Percentiles rank a stretch among this genome's conserved stretches.
These are phyloP conservation scores for Ectropis crepuscularia DNA, from an alignment of 2,888 invertebrate species.

Conservation along the genomic window DNA sequence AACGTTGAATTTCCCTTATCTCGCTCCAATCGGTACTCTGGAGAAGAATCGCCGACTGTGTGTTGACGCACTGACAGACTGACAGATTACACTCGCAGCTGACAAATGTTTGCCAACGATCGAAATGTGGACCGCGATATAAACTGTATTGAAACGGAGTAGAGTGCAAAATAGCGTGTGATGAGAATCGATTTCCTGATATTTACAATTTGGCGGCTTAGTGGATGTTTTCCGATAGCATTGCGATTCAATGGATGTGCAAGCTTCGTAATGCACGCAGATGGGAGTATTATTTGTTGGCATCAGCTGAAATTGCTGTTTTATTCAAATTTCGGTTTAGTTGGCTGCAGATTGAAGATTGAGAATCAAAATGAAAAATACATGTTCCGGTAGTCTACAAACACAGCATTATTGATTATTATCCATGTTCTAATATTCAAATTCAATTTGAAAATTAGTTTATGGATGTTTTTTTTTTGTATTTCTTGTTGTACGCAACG, in stretches of 20 bases:
- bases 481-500: too few relatives aligned
- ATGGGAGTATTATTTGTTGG: slow-evolving; percentile 15
- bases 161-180: slow-evolving; percentile 45
- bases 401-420: too few relatives aligned
- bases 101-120: slow-evolving; percentile 65
- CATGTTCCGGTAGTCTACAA: too few relatives aligned
- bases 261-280: slow-evolving; percentile 26
- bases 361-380: neutral
- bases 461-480: too few relatives aligned
- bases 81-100: slow-evolving; percentile 68
- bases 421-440: too few relatives aligned
- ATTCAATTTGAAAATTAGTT: too few relatives aligned
- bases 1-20: slow-evolving; percentile 71
- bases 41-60: slow-evolving; percentile 71
- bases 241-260: slow-evolving; percentile 38
- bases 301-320: slow-evolving; percentile 10
- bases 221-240: slow-evolving; percentile 37
- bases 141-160: slow-evolving; percentile 42
- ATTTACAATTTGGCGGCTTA: slow-evolving; percentile 44
- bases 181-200: slow-evolving; percentile 38
- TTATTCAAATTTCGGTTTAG: slow-evolving; percentile 13
- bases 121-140: slow-evolving; percentile 45
- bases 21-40: slow-evolving; percentile 72
- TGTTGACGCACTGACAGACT: slow-evolving; percentile 73
- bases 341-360: neutral